A percentile compares a stretch with the other conserved stretches of the same genome.
These are phyloP conservation scores for Okamejei kenojei DNA, from an alignment of 2,797 vertebrate species.

Conservation along the genomic window DNA sequence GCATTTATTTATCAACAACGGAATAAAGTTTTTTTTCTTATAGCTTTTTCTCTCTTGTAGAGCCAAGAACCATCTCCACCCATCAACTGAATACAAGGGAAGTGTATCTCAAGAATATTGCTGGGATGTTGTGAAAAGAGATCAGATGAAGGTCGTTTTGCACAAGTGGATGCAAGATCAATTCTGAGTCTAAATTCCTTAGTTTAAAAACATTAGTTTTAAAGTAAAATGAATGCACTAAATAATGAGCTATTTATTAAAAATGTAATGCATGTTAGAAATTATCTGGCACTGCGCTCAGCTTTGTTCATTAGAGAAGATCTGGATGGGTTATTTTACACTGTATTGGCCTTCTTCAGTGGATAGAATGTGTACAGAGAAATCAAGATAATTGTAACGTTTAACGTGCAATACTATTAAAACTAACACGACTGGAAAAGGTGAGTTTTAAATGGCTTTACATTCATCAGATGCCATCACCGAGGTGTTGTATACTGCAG, in stretches of 20 bases:
- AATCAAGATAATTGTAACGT: background rate
- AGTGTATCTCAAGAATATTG: background rate
- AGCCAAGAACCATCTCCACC: background rate
- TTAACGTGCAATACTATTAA: background rate
- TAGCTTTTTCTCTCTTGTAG: background rate
- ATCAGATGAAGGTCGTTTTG: background rate
- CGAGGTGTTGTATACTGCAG: too few species aligned
- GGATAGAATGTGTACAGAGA: background rate
- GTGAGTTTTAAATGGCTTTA: background rate
- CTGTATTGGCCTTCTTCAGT: background rate
- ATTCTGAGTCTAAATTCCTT: background rate
- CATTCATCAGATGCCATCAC: background rate
- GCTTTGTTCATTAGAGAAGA: slow-evolving; percentile 2
- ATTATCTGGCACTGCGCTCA: background rate
- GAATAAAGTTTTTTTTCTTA: background rate
- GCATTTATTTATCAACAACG: background rate
- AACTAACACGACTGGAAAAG: background rate
- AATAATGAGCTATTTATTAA: background rate
- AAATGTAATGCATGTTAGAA: slow-evolving; percentile 27
- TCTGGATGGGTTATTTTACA: background rate
- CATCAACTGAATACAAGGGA: slow-evolving; percentile 1
- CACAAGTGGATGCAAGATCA: background rate
- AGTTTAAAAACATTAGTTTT: too few species aligned
- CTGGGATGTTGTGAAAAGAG: background rate
- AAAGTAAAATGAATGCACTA: background rate